Evolutionary conservation across 2,888 invertebrate genomes (phyloP).

Genomic region (Yponomeuta cagnagella): DNA sequence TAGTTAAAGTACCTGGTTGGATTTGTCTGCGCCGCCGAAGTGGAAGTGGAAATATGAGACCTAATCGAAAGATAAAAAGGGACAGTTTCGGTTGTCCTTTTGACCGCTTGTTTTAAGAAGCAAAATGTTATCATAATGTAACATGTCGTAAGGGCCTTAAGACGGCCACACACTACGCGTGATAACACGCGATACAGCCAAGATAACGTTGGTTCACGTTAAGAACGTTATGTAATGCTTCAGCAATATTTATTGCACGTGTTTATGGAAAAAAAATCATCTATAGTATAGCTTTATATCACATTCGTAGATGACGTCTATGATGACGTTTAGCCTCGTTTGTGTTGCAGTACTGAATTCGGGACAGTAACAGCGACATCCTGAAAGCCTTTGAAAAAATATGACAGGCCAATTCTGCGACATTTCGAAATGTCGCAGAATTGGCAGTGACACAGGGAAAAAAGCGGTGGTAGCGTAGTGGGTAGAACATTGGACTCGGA

Average conservation of each 20-base stretch:
- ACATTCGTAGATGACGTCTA: no score
- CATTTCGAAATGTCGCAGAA: no score
- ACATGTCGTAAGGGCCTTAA: slow-evolving; percentile 30
- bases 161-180: slow-evolving; percentile 40
- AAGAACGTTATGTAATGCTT: slow-evolving; percentile 5
- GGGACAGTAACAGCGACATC: no score
- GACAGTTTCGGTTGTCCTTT: background rate
- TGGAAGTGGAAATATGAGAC: background rate
- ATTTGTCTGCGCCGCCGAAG: background rate
- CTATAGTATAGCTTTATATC: no score
- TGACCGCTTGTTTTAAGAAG: slow-evolving; percentile 6
- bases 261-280: background rate
- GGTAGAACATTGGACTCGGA: no score
- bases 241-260: background rate
- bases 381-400: no score
- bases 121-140: slow-evolving; percentile 9
- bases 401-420: no score
- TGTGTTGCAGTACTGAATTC: no score
- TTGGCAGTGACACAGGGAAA: no score
- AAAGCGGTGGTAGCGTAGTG: no score
- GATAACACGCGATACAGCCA: slow-evolving; percentile 30
- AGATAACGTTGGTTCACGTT: slow-evolving; percentile 6
- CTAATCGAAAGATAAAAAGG: background rate
- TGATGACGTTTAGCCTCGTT: no score
- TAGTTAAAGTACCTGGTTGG: background rate